Evolutionary conservation across 2,113 vertebrate species (phyloP).

Genomic region (Chaetodon auriga): DNA sequence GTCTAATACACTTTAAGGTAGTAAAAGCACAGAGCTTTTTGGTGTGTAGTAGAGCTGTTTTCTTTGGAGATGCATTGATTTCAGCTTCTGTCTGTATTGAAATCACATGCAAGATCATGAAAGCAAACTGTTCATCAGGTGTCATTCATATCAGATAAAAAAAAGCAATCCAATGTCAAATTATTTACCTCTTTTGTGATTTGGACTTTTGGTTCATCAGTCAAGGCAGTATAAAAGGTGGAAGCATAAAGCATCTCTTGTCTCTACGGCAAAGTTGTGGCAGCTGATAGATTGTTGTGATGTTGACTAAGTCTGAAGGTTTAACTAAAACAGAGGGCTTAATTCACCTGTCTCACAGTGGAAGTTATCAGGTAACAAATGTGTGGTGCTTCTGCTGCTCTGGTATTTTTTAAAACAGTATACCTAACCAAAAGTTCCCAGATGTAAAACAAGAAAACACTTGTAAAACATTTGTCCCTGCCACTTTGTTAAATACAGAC

Average conservation of each 20-base stretch:
- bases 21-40: too few relatives aligned
- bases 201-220: not conserved
- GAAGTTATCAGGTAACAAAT: not conserved
- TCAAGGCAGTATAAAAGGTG: not conserved
- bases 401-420: not conserved
- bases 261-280: too few relatives aligned
- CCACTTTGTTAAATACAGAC: slow-evolving; percentile 37
- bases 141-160: not conserved
- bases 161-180: too few relatives aligned
- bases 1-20: too few relatives aligned
- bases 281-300: not conserved
- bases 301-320: not conserved
- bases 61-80: too few relatives aligned
- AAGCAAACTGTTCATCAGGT: too few relatives aligned
- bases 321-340: not conserved
- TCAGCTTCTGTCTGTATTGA: too few relatives aligned
- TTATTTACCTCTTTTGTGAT: too few relatives aligned
- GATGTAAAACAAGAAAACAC: not conserved
- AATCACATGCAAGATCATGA: too few relatives aligned
- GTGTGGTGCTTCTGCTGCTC: not conserved
- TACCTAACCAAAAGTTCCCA: not conserved
- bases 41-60: too few relatives aligned
- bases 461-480: not conserved
- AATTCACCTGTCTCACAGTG: not conserved
- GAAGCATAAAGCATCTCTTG: not conserved